Evolutionary conservation across 64 coral and sea anemone genomes (phyloP).

Genomic region (Stichodactyla mertensii): DNA sequence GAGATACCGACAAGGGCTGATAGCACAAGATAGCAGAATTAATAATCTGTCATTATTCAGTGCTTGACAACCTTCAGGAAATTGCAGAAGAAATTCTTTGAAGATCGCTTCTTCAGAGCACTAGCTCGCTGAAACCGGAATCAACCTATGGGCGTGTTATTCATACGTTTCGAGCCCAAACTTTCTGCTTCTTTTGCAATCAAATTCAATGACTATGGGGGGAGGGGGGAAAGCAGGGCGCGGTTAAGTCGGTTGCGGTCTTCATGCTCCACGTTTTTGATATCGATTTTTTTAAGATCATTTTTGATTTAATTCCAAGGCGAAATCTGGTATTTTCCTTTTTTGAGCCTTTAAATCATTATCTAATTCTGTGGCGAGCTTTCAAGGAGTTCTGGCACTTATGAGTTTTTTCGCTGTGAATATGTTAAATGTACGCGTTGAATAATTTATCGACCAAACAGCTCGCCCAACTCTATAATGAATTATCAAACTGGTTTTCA

Average conservation of each 20-base stretch:
- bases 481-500: constrained; percentile 10
- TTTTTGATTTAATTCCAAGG: background rate
- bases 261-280: background rate
- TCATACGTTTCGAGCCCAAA: background rate
- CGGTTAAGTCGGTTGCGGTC: background rate
- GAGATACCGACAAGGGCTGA: background rate
- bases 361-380: background rate
- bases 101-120: background rate
- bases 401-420: background rate
- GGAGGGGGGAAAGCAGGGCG: background rate
- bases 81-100: background rate
- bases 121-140: constrained; percentile 1
- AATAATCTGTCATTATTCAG: constrained; percentile 8
- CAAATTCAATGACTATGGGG: background rate
- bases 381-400: background rate
- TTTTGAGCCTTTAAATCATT: background rate
- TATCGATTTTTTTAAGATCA: background rate
- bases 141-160: background rate
- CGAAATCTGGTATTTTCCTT: background rate
- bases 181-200: background rate
- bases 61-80: constrained; percentile 7
- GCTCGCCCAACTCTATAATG: background rate
- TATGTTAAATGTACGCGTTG: background rate
- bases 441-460: background rate
- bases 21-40: background rate